Base-by-base conservation (phyloP, 2,888 invertebrate species). In the Dioctria linearis region DNA sequence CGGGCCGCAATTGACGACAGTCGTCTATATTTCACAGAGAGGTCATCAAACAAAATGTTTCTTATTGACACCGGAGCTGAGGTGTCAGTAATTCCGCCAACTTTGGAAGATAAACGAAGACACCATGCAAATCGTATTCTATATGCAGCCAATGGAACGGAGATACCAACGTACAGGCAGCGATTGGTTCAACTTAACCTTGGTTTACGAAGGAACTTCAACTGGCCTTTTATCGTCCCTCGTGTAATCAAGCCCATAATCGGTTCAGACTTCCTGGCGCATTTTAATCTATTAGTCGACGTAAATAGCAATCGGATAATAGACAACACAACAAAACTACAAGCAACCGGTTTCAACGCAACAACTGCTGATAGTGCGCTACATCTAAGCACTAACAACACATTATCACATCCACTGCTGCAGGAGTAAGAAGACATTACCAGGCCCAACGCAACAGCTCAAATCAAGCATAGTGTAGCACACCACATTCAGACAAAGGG, bases 221-320 rank as follows among this genome's bases (percentile, higher is more conserved):
- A 8, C 40, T 79, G 69, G 49, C 61, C 79, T 61, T 59, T 79
- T 79, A 61, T 69, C 4, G 9, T 61, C n/a, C 42, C 79, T 51
- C 67, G 49, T n/a, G 80, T 79, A 13, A 59, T 43, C 25, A 46
- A 79, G 59, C 49, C 63, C 51, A 71, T 61, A 40, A 71, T 73
- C 46, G 54, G 42, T 73, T 80, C 73, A 37, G 73, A 73, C 61
- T 65, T 80, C 25, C 63, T 80, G 63, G 42, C 25, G n/a, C 57
- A 65, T 49, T 65, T 49, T 37, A 57, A 71, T 63, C 54, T 42
- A 39, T 69, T 37, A 13, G 61, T 79, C 37, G 79, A 49, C 42
- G 61, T 51, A 71, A 71, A 79, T 57, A 79, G n/a, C 69, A 69
- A 79, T 59, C 49, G 63, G 54, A 57, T 79, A 39, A 79, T 79